Conservation (phyloP, 2,888 invertebrate species). For the Caenorhabditis panamensis region DNA sequence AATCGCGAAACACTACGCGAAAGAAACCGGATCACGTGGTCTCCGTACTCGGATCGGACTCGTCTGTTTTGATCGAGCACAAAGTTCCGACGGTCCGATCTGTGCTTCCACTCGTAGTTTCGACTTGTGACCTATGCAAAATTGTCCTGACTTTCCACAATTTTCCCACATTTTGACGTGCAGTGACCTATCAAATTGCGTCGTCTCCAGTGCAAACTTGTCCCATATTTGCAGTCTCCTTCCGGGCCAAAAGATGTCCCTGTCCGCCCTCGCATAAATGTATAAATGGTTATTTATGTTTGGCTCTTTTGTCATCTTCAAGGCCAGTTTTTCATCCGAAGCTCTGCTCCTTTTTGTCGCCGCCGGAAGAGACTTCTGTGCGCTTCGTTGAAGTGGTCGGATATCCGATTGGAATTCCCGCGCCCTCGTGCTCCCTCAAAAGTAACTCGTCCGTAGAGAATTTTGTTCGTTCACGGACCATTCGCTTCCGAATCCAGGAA, state of each 20-base stretch:
- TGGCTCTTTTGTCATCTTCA: conserved; percentile 1
- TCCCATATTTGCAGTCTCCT: conserved; percentile 20
- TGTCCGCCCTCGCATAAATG: conserved; percentile 23
- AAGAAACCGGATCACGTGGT: conserved; percentile 27
- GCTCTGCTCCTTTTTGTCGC: conserved; percentile 18
- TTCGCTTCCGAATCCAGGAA: conserved; percentile 25
- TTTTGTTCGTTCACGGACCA: conserved; percentile 45
- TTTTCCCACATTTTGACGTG: conserved; percentile 33
- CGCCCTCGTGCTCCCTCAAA: conserved; percentile 14
- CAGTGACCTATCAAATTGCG: conserved; percentile 30
- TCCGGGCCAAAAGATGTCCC: conserved; percentile 27
- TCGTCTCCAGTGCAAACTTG: conserved; percentile 5
- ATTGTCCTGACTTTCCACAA: not conserved
- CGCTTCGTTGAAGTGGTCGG: conserved; percentile 48
- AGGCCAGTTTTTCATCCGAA: conserved; percentile 4
- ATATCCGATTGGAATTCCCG: conserved; percentile 41
- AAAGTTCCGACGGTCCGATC: not conserved
- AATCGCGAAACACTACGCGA: conserved; percentile 32
- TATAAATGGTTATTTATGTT: conserved; percentile 41
- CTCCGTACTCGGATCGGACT: not conserved
- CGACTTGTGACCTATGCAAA: conserved; percentile 39
- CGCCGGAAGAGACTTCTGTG: conserved; percentile 25
- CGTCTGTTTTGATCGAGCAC: conserved; percentile 34
- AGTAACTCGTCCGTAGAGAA: conserved; percentile 26
- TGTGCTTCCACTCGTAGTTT: not conserved